Base-by-base conservation (phyloP, 2,888 invertebrate genomes). In the Priapulus caudatus region DNA sequence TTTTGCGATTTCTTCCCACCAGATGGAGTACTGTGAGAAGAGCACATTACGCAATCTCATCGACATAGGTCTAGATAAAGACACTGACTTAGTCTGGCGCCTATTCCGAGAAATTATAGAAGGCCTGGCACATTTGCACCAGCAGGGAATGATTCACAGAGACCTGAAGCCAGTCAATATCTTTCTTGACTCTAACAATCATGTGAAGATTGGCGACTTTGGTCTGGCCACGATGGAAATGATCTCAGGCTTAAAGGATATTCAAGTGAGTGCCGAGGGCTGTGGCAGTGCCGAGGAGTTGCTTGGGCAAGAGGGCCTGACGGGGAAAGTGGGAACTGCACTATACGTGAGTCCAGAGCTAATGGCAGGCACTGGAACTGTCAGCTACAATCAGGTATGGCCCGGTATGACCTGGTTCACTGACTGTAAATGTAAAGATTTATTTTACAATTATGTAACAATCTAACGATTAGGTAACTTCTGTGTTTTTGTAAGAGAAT, bases 1-100 rank as follows among this genome's bases (percentile, higher is more conserved):
- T 45, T 45, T 44, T 44, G 60, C 89, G 48, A 54, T 46, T 58
- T 49, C 56, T 50, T 64, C 46, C 24, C 53, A 66, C 45, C 67
- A 97, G 75, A 98, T 98, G 98, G 97, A 98, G 73, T 95, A 91
- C 71, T 98, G 98, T 70, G 95, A 95, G 67, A 93, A 91, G 65
- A 88, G 86, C 62, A 98, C 97, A 0, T 72, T 92, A 23, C 75
- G 83, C 70, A 77, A 60, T 50, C 53, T 45, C 2, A 95, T 95
- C 55, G 93, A 93, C 72, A 79, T 80, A 54, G 82, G 81, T 19
- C 69, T 91, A 24, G 82, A 80, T 66, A 72, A 80, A 62, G 86
- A 93, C 61, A 78, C 79, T 23, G 81, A 84, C 62, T 75, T 90
- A 43, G 79, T 88, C 20, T 93, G 92, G 92, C 78, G 91, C 43